A percentile compares a stretch with the other conserved stretches of the same genome.
Evolutionary conservation across 2,888 invertebrate genomes (phyloP).

Genomic region (Antitype chi): DNA sequence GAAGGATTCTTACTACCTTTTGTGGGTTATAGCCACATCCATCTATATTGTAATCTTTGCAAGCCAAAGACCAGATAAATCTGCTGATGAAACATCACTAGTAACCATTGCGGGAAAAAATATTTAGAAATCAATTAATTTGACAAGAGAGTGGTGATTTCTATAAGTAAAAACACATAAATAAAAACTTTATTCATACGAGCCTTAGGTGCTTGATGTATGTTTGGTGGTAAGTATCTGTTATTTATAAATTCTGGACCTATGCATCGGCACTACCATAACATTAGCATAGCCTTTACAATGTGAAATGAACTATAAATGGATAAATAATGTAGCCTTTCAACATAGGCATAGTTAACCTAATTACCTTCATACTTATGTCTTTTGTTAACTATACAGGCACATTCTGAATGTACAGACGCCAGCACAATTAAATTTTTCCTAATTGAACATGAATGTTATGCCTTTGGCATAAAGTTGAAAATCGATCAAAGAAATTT

Average conservation of each 20-base stretch:
- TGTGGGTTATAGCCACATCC: neutral
- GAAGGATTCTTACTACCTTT: neutral
- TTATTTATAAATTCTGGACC: neutral
- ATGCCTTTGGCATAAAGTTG: too few species aligned
- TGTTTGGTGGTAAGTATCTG: neutral
- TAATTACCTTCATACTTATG: slow-evolving; percentile 3
- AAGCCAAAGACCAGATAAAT: neutral
- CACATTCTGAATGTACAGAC: neutral
- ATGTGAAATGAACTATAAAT: neutral
- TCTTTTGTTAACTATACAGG: neutral
- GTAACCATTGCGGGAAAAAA: neutral
- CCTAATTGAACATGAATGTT: too few species aligned
- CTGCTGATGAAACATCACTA: too few species aligned
- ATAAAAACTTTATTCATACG: too few species aligned
- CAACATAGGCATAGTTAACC: neutral
- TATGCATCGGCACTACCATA: neutral
- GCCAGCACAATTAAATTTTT: too few species aligned
- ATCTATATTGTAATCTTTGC: neutral
- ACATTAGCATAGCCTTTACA: neutral
- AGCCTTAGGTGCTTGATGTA: too few species aligned
- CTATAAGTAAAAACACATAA: too few species aligned
- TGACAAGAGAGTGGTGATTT: neutral
- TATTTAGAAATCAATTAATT: neutral
- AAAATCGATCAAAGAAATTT: too few species aligned
- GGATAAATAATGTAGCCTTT: neutral